These are phyloP conservation scores for Mizuhopecten yessoensis DNA, from an alignment of 1,140 invertebrate species.

Conservation along the genomic window DNA sequence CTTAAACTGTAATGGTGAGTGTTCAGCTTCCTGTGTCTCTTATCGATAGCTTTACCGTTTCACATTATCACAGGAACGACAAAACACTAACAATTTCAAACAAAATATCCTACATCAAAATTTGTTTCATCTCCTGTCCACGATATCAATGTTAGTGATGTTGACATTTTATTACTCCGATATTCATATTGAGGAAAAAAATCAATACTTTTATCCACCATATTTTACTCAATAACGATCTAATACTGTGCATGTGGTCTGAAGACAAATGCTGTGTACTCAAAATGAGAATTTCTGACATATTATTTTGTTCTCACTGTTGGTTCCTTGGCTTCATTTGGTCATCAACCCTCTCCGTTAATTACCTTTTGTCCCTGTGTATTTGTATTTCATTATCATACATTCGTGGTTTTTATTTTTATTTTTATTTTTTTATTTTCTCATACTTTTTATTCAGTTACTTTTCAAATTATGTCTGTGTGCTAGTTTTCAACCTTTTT, in stretches of 20 bases:
- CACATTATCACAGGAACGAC: background rate
- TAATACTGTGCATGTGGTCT: background rate
- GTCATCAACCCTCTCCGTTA: too few species aligned
- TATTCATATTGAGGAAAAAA: background rate
- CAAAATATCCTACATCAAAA: background rate
- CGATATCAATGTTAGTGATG: background rate
- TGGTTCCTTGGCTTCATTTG: background rate
- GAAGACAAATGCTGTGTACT: background rate
- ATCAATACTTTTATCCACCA: constrained; percentile 26
- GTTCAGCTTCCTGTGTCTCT: background rate
- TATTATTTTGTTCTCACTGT: background rate
- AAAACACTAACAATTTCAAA: background rate
- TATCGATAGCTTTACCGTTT: background rate
- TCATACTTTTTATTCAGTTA: too few species aligned
- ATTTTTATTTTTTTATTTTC: too few species aligned
- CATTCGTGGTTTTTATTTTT: too few species aligned
- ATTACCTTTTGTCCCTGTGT: too few species aligned
- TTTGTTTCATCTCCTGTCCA: background rate
- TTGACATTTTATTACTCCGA: background rate
- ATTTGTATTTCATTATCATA: too few species aligned
- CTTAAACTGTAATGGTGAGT: background rate
- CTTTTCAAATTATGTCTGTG: too few species aligned
- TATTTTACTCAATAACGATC: background rate
- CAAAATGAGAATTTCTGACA: background rate
- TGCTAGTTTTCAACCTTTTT: too few species aligned